Base-by-base conservation (phyloP, 2,797 vertebrate species). In the Poecilia velifera region DNA sequence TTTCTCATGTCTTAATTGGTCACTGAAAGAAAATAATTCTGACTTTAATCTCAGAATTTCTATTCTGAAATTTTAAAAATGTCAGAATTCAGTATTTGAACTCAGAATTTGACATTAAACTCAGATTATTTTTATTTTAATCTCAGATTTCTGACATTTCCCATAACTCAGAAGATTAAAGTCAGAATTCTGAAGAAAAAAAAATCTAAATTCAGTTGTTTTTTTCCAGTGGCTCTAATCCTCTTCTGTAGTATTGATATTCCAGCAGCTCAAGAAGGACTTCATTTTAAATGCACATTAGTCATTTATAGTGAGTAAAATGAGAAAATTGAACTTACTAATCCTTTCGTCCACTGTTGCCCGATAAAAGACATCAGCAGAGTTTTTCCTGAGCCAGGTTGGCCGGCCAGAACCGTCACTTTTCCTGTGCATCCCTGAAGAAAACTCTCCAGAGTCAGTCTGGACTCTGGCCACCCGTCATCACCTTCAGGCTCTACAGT, bases 301-400 rank as follows among this genome's bases (percentile, higher is more conserved):
- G 31, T 18, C 1, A n/a, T 57, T 72, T 59, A 7, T 31, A 41
- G 20, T 31, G 12, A 49, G 16, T 55, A 66, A 13, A 59, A 3
- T 83, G 34, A 74, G 31, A 34, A 76, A 68, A 46, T 8, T 1
- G 6, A 75, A 83, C 89, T 75, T 88, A 93, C 93, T 18, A 92
- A 79, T 36, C 83, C 68, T 2, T 82, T 77, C 3, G 97, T 96
- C 98, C 97, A 98, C 51, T 93, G 94, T 72, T 93, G 94, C 86
- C 95, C 96, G 25, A 98, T 93, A 77, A 90, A 82, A 53, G 93
- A 96, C 90, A 94, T 95, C n/a, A 98, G 89, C 28, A 96, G 89
- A 49, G 97, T 97, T 92, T 98, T 99, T 78, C 98, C 98, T 82
- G 96, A 96, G 3, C 98, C 98, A 0, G 97, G 93, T 53, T 93